Evolutionary conservation across 2,888 invertebrate species (phyloP), one percentile per base, ranked within the genome.

Genomic region (Watsonalla binaria): DNA sequence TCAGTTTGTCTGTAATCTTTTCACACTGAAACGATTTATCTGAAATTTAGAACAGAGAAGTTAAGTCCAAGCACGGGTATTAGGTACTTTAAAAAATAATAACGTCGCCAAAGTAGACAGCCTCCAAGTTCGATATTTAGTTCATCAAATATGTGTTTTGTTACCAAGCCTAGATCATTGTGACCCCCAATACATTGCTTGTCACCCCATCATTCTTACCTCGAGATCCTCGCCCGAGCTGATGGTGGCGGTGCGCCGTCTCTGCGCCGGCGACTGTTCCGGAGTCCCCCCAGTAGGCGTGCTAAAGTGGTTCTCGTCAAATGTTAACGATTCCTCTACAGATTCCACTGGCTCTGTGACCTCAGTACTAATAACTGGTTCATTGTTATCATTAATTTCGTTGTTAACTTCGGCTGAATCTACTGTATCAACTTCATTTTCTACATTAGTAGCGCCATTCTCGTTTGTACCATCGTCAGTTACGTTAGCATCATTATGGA

Each of bases 251-350:
- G 80, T 69, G 47, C 76, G 68, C 13, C 77, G 64, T 5, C 74
- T 69, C 15, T 68, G 51, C 37, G 66, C 62, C 33, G 73, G 79
- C 56, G 77, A 72, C 61, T 70, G 62, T 60, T 65, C 72, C 35
- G 86, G 86, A 35, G 82, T 77, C 47, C 82, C 84, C n/a, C 78
- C 86, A 11, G 78, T 80, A 47, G 91, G 91, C 54, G 91, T 90
- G 66, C 90, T 91, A 72, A 91, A 91, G 72, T 91, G 90, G 67
- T 90, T 91, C 76, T 91, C 90, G 66, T 91, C 90, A 60, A 90
- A 89, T 24, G 86, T 89, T 66, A 89, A 60, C n/a, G 75, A 67
- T 51, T 76, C 79, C 14, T 75, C 74, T 9, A 61, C 58, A 34
- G 67, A 66, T 7, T 72, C 71, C 42, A 74, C 80, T 8, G 59